Base-by-base conservation (phyloP, 2,113 vertebrate genomes). In the Nestor notabilis region DNA sequence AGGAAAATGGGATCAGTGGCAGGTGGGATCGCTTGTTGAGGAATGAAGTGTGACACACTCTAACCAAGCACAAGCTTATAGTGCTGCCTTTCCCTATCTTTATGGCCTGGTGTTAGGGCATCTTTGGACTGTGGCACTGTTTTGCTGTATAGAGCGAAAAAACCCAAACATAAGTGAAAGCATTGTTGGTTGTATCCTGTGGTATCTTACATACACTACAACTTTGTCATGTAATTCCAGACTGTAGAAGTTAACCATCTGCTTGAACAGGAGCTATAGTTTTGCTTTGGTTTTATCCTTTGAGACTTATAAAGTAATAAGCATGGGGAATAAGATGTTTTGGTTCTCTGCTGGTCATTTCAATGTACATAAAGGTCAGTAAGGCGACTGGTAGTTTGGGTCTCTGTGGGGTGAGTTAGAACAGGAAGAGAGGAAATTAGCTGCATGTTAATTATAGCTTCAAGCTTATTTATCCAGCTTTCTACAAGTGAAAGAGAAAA, bases 391-490 rank as follows among this genome's bases (percentile, higher is more conserved):
- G 47, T 94, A 41, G 50, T 56, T 63, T 79, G 80, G 37, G 37
- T 84, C 60, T 87, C 49, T 69, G 39, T 87, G 61, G 82, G 49
- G 46, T 72, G 52, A 85, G 37, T 46, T 70, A 83, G 46, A 80
- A 46, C 19, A 91, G 71, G 49, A 87, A 64, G 66, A 72, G 31
- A 70, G 44, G 17, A 87, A 95, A 89, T 95, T 70, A 91, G 33
- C 56, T 61, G 47, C 5, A 4, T 89, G 49, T 85, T 87, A 92
- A 53, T 95, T 83, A 79, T 52, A 66, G 60, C 83, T 96, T 93
- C 82, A 76, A 92, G 90, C 94, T 95, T 89, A 91, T 96, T 97
- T 97, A 68, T 77, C 89, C 33, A 87, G 41, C 53, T 44, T 89
- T 79, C 71, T 80, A 41, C 28, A 74, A 91, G 24, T 84, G 89